Conservation (phyloP, 2,797 vertebrate genomes). For the Pangasius krempfi region DNA sequence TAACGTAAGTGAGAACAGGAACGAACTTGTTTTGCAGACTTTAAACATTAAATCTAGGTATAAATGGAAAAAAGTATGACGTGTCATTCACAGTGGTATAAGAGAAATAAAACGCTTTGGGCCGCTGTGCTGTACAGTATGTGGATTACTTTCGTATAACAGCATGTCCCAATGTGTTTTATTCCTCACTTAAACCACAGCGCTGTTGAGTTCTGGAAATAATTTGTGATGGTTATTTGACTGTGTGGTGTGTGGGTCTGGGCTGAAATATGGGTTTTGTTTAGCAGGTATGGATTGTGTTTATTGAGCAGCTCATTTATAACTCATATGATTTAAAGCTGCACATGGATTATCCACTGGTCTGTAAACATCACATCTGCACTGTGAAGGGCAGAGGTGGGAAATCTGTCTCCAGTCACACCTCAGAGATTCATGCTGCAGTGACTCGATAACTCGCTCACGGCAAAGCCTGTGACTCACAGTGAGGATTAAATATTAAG, state of each 20-base stretch:
- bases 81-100: neutral
- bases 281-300: neutral
- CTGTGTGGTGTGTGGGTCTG: neutral
- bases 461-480: neutral
- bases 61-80: neutral
- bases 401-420: neutral
- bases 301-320: neutral
- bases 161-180: neutral
- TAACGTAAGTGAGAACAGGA: neutral
- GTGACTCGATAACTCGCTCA: neutral
- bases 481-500: neutral
- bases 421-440: neutral
- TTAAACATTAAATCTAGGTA: neutral
- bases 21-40: too few species aligned
- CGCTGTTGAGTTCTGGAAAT: neutral
- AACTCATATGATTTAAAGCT: neutral
- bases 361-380: neutral
- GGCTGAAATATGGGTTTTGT: neutral
- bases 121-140: neutral
- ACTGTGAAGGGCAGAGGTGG: neutral
- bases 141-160: neutral
- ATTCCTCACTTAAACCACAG: neutral
- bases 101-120: neutral
- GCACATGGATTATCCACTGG: neutral
- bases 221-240: neutral